Percentiles rank a stretch among this genome's conserved stretches.
These are phyloP conservation scores for Ceratotherium simum DNA, from an alignment of 2,113 vertebrate species.

Conservation along the genomic window DNA sequence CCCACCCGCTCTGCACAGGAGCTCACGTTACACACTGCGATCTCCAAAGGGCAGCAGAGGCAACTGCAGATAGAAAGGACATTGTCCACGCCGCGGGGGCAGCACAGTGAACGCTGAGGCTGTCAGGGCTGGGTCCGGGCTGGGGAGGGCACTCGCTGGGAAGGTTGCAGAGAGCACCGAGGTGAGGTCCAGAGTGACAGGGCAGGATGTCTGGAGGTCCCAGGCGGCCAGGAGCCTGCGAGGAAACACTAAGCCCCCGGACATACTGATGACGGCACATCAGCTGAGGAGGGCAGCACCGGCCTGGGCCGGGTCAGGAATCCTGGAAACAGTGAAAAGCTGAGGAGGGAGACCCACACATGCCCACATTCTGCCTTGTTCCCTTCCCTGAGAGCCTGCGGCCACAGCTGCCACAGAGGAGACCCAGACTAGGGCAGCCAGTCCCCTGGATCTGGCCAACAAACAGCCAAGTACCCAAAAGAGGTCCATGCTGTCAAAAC, in stretches of 20 bases:
- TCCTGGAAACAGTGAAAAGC: not conserved
- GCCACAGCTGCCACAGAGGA: not conserved
- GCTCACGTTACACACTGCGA: conserved; percentile 54
- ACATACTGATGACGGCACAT: not conserved
- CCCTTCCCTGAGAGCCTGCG: not conserved
- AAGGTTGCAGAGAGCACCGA: not conserved
- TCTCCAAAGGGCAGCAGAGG: conserved; percentile 40
- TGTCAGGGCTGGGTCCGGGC: not conserved
- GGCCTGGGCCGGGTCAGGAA: not conserved
- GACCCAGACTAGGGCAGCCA: not conserved
- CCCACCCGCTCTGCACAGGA: conserved; percentile 15
- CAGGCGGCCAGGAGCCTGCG: not conserved
- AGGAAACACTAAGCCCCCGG: not conserved
- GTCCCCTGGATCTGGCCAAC: not conserved
- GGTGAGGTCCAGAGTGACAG: not conserved
- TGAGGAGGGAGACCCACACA: not conserved
- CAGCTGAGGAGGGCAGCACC: not conserved
- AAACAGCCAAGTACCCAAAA: not conserved
- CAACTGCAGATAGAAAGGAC: conserved; percentile 64
- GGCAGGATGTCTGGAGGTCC: too few species aligned
- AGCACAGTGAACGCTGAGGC: not conserved
- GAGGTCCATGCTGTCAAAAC: not conserved
- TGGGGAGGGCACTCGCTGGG: not conserved
- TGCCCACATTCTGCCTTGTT: not conserved
- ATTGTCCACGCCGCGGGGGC: conserved; percentile 31